Conservation (phyloP, 2,888 invertebrate species). For the Argynnis bischoffii region DNA sequence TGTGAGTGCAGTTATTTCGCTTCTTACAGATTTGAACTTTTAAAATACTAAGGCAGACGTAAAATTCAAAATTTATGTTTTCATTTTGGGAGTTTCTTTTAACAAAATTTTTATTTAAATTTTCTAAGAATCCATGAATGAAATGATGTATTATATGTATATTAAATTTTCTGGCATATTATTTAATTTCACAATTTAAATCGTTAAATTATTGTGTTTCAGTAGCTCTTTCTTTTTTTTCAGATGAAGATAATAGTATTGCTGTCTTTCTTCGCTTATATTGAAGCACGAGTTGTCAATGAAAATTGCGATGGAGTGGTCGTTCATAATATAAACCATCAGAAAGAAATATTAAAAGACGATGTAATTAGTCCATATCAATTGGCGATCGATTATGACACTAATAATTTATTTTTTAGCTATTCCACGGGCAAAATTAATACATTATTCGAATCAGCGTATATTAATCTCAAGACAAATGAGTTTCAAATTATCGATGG, state of each 20-base stretch:
- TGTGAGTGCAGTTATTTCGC: no score
- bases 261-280: conserved; percentile 28
- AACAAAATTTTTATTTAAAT: no score
- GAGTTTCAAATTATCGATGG: conserved; percentile 51
- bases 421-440: conserved; percentile 43
- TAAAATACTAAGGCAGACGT: no score
- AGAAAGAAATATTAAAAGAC: conserved; percentile 48
- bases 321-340: conserved; percentile 43
- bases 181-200: not conserved
- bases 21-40: no score
- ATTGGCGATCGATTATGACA: conserved; percentile 61
- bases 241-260: conserved; percentile 41
- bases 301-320: conserved; percentile 43
- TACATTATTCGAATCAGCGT: conserved; percentile 52
- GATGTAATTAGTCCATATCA: conserved; percentile 58
- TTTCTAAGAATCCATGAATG: no score
- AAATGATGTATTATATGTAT: no score
- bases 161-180: no score
- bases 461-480: conserved; percentile 56
- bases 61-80: no score
- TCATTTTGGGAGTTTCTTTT: no score
- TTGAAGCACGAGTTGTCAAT: conserved; percentile 35
- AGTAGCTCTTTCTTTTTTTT: conserved; percentile 16
- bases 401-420: conserved; percentile 63
- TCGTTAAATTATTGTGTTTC: not conserved